phyloP scores from a whole-genome alignment of 2,888 invertebrate species.

The Actias luna region DNA sequence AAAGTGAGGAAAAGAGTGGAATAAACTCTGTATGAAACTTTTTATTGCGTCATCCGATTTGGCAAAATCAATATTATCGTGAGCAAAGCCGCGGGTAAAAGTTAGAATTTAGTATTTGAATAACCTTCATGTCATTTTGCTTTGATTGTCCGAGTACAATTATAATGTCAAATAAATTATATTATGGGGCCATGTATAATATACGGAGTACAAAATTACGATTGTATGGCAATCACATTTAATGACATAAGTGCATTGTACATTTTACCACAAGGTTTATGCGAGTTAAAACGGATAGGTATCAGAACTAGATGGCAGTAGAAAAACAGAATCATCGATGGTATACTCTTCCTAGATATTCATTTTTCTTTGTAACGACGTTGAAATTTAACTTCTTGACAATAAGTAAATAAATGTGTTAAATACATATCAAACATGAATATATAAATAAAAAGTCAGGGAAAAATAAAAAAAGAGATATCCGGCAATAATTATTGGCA shows the following conservation, averaged over 20 bases:
- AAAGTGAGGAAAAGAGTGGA: no score
- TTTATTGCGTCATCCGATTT: no score
- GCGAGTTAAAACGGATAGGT: neutral
- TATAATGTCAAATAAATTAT: neutral
- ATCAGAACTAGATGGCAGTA: neutral
- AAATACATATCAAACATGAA: neutral
- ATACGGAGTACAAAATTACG: neutral
- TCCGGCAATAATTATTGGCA: neutral
- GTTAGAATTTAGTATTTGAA: neutral
- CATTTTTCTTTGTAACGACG: no score
- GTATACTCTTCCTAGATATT: no score
- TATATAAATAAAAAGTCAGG: neutral
- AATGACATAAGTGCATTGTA: neutral
- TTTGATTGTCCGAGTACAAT: neutral
- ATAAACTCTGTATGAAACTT: no score
- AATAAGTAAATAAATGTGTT: neutral
- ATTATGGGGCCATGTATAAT: neutral
- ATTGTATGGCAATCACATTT: neutral
- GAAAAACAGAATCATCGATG: neutral
- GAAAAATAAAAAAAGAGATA: neutral
- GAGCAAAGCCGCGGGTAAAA: neutral
- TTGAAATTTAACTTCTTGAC: neutral
- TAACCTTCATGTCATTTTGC: neutral
- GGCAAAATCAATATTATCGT: no score
- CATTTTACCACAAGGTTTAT: neutral